These are phyloP conservation scores for Hyposoter dolosus DNA, from an alignment of 2,888 invertebrate genomes.

Conservation along the genomic window DNA sequence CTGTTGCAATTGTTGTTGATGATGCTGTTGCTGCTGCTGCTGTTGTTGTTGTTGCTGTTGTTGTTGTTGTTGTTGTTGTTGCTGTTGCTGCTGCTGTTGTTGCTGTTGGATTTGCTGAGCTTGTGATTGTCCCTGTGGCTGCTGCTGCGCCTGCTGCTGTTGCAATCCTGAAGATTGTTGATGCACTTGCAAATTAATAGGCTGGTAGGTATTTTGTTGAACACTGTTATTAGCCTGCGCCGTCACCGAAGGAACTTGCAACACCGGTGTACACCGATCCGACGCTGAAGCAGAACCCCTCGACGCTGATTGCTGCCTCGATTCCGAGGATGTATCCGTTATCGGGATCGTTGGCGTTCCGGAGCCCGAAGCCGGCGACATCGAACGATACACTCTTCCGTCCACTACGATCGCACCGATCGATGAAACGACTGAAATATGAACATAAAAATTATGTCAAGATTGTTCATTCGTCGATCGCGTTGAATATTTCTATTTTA, in stretches of 20 bases:
- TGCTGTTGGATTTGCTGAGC: constrained; percentile 82
- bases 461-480: not conserved
- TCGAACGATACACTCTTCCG: constrained; percentile 90
- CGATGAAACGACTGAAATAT: constrained; percentile 88
- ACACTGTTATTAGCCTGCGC: constrained; percentile 70
- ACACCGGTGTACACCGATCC: constrained; percentile 68
- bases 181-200: constrained; percentile 69
- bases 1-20: constrained; percentile 72
- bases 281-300: constrained; percentile 68
- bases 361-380: constrained; percentile 77
- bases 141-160: constrained; percentile 74
- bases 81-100: constrained; percentile 76
- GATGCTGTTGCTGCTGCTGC: constrained; percentile 73
- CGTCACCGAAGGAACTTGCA: constrained; percentile 65
- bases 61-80: constrained; percentile 78
- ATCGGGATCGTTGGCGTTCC: constrained; percentile 76
- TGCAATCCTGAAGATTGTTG: constrained; percentile 69
- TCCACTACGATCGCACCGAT: constrained; percentile 94
- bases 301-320: constrained; percentile 78
- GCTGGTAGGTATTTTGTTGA: constrained; percentile 69
- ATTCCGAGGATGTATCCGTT: constrained; percentile 81
- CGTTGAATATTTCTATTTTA: not conserved
- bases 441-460: not conserved
- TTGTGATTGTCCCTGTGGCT: constrained; percentile 81
- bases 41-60: constrained; percentile 73